Percentiles rank a stretch among this genome's conserved stretches.
phyloP scores from a whole-genome alignment of 2,797 vertebrate genomes.

The Manis javanica region DNA sequence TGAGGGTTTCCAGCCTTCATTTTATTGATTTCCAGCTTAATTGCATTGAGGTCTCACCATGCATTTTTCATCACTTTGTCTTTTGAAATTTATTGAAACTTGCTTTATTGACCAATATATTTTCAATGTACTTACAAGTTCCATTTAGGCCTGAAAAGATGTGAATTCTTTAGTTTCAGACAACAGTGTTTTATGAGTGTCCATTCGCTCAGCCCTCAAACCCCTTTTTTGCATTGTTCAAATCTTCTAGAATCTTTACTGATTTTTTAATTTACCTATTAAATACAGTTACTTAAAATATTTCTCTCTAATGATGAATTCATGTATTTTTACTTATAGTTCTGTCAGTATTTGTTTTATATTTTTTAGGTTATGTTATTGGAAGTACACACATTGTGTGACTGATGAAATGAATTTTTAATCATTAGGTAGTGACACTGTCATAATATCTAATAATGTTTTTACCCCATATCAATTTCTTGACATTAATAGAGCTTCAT shows the following conservation, averaged over 20 bases:
- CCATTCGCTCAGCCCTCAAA: background rate
- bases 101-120: background rate
- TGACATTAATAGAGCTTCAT: background rate
- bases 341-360: background rate
- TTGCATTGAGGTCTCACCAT: background rate
- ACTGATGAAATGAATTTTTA: background rate
- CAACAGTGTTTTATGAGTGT: background rate
- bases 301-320: conserved; percentile 28
- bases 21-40: background rate
- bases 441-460: background rate
- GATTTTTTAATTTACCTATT: background rate
- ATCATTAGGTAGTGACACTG: background rate
- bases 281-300: conserved; percentile 35
- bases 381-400: conserved; percentile 9
- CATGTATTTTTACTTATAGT: conserved; percentile 10
- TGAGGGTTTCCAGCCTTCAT: background rate
- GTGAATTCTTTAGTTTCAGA: background rate
- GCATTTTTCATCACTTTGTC: background rate
- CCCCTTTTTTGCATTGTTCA: background rate
- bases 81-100: background rate
- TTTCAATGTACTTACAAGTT: background rate
- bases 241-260: background rate
- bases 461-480: background rate
- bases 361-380: conserved; percentile 1
- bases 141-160: background rate